These are phyloP conservation scores for Drosophila pandora DNA, from an alignment of 1,140 invertebrate genomes.

Conservation along the genomic window DNA sequence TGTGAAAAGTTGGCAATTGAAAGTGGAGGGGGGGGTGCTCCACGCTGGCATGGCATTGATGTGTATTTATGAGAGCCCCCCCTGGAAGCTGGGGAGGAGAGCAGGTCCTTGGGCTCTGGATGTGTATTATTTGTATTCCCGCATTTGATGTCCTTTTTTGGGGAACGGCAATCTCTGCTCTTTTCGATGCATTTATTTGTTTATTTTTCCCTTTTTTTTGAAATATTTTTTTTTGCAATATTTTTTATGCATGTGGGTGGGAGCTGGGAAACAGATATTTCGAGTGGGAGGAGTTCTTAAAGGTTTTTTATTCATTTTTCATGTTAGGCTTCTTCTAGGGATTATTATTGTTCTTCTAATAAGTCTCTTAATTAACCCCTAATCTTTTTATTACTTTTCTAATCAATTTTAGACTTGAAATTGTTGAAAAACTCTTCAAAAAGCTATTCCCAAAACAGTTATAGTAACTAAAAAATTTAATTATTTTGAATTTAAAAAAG, in stretches of 20 bases:
- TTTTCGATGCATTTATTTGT: slow-evolving; percentile 27
- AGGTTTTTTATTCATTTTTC: too few relatives aligned
- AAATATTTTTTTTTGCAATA: too few relatives aligned
- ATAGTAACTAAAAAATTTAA: too few relatives aligned
- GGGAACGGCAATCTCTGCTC: slow-evolving; percentile 27
- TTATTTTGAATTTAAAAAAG: too few relatives aligned
- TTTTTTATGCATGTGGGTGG: background rate
- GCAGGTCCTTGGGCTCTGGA: slow-evolving; percentile 3
- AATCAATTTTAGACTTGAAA: too few relatives aligned
- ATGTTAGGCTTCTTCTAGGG: too few relatives aligned
- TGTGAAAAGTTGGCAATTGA: slow-evolving; percentile 21
- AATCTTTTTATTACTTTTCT: too few relatives aligned
- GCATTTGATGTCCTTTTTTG: slow-evolving; percentile 15
- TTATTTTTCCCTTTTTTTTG: background rate
- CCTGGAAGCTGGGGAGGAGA: background rate
- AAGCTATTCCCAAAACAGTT: too few relatives aligned
- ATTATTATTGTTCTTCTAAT: too few relatives aligned
- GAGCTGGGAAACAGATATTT: background rate
- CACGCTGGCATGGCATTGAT: slow-evolving; percentile 64
- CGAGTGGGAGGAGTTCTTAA: background rate
- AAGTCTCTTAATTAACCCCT: too few relatives aligned
- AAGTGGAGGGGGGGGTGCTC: slow-evolving; percentile 9
- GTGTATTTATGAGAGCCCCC: slow-evolving; percentile 4
- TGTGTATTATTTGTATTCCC: slow-evolving; percentile 23
- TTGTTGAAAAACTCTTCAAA: too few relatives aligned